phyloP scores from a whole-genome alignment of 2,113 vertebrate genomes.

The Dendrocopos noguchii region DNA sequence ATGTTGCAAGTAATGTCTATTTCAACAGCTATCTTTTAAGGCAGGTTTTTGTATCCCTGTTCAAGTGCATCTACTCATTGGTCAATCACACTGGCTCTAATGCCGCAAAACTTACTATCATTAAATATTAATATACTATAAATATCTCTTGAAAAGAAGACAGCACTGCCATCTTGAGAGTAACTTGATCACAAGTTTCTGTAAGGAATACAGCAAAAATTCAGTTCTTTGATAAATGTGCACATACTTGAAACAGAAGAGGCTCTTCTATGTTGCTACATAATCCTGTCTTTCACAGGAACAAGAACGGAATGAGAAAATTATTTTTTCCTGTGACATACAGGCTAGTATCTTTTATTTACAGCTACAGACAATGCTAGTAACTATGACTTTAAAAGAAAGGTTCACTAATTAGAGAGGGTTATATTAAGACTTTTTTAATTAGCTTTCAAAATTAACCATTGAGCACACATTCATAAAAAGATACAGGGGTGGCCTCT shows the following conservation, averaged over 20 bases:
- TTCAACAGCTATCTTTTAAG: neutral
- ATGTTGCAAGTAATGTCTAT: neutral
- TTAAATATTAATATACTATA: neutral
- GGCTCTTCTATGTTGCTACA: neutral
- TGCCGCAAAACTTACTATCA: neutral
- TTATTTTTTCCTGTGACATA: neutral
- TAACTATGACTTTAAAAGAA: neutral
- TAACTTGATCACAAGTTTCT: neutral
- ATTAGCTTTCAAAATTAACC: constrained; percentile 47
- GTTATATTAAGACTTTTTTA: neutral
- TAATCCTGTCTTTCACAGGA: neutral
- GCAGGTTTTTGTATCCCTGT: neutral
- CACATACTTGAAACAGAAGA: neutral
- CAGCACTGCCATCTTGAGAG: neutral
- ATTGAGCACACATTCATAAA: constrained; percentile 17
- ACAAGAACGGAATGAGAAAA: neutral
- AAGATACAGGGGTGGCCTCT: neutral
- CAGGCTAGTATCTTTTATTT: neutral
- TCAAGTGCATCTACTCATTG: neutral
- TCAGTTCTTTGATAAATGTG: neutral
- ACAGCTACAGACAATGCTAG: neutral
- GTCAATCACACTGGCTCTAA: neutral
- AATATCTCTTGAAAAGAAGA: neutral
- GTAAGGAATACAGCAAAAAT: neutral
- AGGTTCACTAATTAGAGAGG: neutral